These are phyloP conservation scores for Pangasius mekongensis DNA, from an alignment of 2,797 vertebrate species.

Conservation along the genomic window DNA sequence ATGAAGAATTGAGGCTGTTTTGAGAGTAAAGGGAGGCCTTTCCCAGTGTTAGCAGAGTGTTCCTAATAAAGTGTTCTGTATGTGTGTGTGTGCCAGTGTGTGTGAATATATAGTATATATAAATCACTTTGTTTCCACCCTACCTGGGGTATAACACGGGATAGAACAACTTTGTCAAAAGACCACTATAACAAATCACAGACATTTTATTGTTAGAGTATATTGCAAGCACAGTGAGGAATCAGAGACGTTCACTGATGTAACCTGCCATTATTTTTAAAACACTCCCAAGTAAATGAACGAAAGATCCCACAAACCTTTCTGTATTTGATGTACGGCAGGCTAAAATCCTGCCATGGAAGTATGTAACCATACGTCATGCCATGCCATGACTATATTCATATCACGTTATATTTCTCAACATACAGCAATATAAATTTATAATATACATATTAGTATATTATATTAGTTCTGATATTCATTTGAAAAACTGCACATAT, in stretches of 20 bases:
- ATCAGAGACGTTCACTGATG: background rate
- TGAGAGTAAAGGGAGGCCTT: background rate
- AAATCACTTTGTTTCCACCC: too few relatives aligned
- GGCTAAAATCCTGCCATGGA: background rate
- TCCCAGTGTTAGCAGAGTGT: background rate
- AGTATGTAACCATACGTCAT: background rate
- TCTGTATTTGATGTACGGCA: background rate
- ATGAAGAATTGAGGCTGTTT: background rate
- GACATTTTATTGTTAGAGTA: background rate
- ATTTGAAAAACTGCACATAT: background rate
- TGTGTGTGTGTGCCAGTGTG: background rate
- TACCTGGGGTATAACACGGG: background rate
- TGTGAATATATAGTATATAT: background rate
- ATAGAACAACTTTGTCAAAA: background rate
- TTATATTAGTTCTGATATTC: background rate
- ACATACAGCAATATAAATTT: background rate
- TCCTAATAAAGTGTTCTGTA: background rate
- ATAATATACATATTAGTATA: background rate
- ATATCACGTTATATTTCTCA: background rate
- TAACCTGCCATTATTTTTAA: too few relatives aligned
- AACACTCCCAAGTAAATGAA: background rate
- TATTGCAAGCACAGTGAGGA: background rate
- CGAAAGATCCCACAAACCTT: background rate
- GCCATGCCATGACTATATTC: background rate
- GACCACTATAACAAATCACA: background rate